Evolutionary conservation across 2,797 vertebrate genomes (phyloP), one percentile per base, ranked within the genome.

Genomic region (Xiphophorus birchmanni): DNA sequence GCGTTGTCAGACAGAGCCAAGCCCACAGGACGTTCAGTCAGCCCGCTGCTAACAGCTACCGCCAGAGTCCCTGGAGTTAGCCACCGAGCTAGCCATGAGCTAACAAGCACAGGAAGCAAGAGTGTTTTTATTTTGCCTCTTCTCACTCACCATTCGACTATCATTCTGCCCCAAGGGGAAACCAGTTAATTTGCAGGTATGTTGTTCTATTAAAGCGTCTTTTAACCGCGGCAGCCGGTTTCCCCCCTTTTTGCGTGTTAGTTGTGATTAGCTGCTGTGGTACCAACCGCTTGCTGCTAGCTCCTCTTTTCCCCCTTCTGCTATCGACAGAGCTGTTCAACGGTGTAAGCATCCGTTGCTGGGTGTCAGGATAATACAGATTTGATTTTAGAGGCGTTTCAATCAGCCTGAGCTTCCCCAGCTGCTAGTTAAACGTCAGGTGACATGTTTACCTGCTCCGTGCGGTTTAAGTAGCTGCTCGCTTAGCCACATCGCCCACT

Each of bases 21-120:
- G 83, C 91, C 91, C 90, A 84, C 89, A 89, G 82, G 82, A 90
- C 87, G 83, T 52, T 79, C 89, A 86, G 44, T 44, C 74, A 84
- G 86, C 73, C 89, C 74, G 88, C 86, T 71, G 87, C 87, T 87
- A 82, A 78, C 78, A 79, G 84, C 84, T 40, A 77, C 69, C 79
- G 67, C 63, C 81, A 67, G 1, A 74, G 86, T 86, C 86, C 82
- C 81, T 58, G 84, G 88, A 90, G 90, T 81, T 91, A 92, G 88
- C 92, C 4, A 21, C 80, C 13, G 63, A 82, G 91, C 90, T 93
- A 94, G 87, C 90, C 93, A 94, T 94, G 94, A 95, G 93, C 94
- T 95, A 94, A 95, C 92, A 26, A 84, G 69, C 42, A 87, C 12
- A 87, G 86, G 86, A 86, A 91, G 85, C 87, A 50, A 50, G 48